Conservation (phyloP, 2,888 invertebrate genomes). For the Sympetrum striolatum region DNA sequence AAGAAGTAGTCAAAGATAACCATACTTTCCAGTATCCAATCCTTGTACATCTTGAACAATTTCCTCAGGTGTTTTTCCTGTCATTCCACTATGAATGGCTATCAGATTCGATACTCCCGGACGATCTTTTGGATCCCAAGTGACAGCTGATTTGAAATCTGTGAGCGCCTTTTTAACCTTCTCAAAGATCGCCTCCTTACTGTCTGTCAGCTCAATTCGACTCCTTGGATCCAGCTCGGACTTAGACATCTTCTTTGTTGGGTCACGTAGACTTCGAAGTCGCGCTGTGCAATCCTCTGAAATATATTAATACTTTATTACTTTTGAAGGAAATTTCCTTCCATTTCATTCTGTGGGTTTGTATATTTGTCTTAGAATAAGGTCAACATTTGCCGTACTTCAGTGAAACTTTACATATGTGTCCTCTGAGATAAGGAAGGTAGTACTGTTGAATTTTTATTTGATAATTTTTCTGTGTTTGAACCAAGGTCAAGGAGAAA, state of each 20-base stretch:
- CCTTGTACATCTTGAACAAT: conserved; percentile 71
- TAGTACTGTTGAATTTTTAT: too few species aligned
- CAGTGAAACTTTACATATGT: too few species aligned
- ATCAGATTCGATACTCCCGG: conserved; percentile 92
- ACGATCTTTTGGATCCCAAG: conserved; percentile 77
- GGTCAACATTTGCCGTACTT: too few species aligned
- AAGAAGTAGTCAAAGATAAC: conserved; percentile 48
- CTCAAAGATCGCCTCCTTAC: conserved; percentile 69
- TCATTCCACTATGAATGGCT: conserved; percentile 78
- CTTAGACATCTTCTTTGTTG: conserved; percentile 96
- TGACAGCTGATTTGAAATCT: conserved; percentile 83
- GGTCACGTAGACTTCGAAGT: conserved; percentile 85
- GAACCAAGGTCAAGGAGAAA: too few species aligned
- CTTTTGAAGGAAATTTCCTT: conserved; percentile 42
- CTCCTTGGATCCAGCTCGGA: conserved; percentile 82
- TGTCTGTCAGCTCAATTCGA: conserved; percentile 80
- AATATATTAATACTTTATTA: conserved; percentile 42
- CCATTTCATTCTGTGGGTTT: background rate
- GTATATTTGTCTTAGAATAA: too few species aligned
- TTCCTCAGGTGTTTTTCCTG: conserved; percentile 70
- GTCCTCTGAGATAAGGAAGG: too few species aligned
- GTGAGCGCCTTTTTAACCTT: conserved; percentile 90
- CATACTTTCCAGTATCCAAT: conserved; percentile 77
- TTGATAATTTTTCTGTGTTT: too few species aligned
- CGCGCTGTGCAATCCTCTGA: conserved; percentile 67